Base-by-base conservation (phyloP, 1,140 invertebrate genomes). In the Drosophila saltans region DNA sequence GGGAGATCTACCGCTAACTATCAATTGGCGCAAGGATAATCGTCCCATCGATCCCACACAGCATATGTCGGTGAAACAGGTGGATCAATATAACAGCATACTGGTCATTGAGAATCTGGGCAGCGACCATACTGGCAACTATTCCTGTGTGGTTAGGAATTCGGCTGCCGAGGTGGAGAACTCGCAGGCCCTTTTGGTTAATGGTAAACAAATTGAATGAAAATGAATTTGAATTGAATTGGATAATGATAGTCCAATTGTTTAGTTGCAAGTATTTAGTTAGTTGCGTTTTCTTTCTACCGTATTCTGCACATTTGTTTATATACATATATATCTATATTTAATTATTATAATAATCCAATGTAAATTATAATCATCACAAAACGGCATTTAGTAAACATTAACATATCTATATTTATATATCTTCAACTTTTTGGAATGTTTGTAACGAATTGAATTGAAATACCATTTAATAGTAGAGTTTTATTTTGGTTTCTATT, bases 11-110 rank as follows among this genome's bases (percentile, higher is more conserved):
- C 96, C 96, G 9, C 91, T 97, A 76, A 95, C 94, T 33, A 96
- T 97, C 71, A 94, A 93, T 5, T 97, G 96, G 96, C 94, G 94
- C 65, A 97, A 97, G 93, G 96, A 97, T 81, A 94, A 94, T 59
- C 93, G 94, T 5, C 93, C 94, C 30, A 93, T 97, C 80, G 95
- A 95, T 68, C 93, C 94, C 36, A 93, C 93, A 24, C 94, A 94
- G 70, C 93, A 94, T 69, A 93, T 95, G 81, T 94, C 94, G 71
- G 94, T 96, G 79, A 96, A 94, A 76, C 95, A 95, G 93, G 95
- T 96, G 92, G 95, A 96, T 92, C 95, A 95, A 90, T 96, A 95
- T 93, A 96, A 95, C 94, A 96, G 95, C 93, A 95, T 96, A 89
- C 94, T 97, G 89, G 95, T 95, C 82, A 96, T 97, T 83, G 94